These are phyloP conservation scores for Rhyzopertha dominica DNA, from an alignment of 1,140 invertebrate genomes.

Conservation along the genomic window DNA sequence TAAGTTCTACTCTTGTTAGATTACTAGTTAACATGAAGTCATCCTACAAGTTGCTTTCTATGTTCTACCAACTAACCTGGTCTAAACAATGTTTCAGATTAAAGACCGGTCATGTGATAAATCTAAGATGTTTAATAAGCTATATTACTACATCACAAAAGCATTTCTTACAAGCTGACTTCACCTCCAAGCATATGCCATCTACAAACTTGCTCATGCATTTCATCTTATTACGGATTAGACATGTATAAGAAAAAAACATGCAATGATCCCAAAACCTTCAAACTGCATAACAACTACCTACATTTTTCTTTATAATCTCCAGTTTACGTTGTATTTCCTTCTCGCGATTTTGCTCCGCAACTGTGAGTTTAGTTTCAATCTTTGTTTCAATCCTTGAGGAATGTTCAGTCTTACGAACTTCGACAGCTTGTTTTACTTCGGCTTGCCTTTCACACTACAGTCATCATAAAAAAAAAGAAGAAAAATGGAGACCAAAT, in stretches of 20 bases:
- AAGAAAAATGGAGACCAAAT: conserved; percentile 3
- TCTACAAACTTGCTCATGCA: background rate
- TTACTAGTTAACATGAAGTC: no score
- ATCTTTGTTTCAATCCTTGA: conserved; percentile 65
- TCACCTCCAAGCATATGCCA: background rate
- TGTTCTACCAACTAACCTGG: no score
- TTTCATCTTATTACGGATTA: background rate
- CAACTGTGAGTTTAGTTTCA: conserved; percentile 66
- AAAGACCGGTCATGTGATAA: no score
- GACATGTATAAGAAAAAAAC: conserved; percentile 9
- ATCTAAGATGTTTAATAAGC: background rate
- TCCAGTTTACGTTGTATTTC: conserved; percentile 76
- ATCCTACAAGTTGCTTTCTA: no score
- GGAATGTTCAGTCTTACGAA: conserved; percentile 60
- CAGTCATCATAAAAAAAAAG: conserved; percentile 10
- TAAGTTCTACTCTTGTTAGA: no score
- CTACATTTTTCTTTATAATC: conserved; percentile 72
- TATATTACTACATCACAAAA: background rate
- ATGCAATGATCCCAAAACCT: background rate
- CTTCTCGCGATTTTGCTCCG: conserved; percentile 72
- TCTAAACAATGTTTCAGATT: no score
- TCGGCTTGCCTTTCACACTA: conserved; percentile 53
- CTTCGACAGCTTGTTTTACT: conserved; percentile 58
- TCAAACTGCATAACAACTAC: conserved; percentile 25
- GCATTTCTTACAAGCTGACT: background rate